Base-by-base conservation (phyloP, 2,797 vertebrate species). In the Fundulus diaphanus region DNA sequence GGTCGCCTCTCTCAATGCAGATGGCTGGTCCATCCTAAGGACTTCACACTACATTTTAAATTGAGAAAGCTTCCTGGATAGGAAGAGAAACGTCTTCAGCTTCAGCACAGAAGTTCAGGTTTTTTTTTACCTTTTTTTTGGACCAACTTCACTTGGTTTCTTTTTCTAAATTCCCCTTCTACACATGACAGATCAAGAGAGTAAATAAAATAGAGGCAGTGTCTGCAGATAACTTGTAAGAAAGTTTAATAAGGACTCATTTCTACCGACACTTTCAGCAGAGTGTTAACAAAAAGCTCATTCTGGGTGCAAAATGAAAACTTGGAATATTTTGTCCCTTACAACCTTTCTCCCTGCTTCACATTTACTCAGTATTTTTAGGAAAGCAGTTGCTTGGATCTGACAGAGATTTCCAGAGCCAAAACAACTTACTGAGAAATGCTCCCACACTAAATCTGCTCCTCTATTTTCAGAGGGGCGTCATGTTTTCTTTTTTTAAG, bases 381-480 rank as follows among this genome's bases (percentile, higher is more conserved):
- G 67, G 33, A 68, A 70, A 70, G 63, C 78, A 31, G 66, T 71
- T 56, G 48, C 52, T 79, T 79, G 86, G 83, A 70, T n/a, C 33
- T 7, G 37, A 27, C 20, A 51, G 9, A n/a, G 52, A 31, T 79
- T 44, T 71, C 75, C 0, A 16, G 65, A 76, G 82, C 77, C 79
- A 22, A 79, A 59, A 54, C 7, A 46, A 40, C 27, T 48, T 54
- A 3, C 35, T 12, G 63, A 72, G 57, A 54, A 76, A 76, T 3
- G 49, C 82, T 85, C 89, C 81, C 84, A 77, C 89, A 74, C 66
- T 68, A 77, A 89, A 85, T 83, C 84, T 82, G 84, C 76, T 24
- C 68, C 74, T 80, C 75, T 44, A 42, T 56, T 31, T 70, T 82
- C 81, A 82, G 80, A 80, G 71, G 70, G 81, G 66, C 76, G 4